phyloP scores from a whole-genome alignment of 2,888 invertebrate genomes.

The Caenorhabditis wallacei region DNA sequence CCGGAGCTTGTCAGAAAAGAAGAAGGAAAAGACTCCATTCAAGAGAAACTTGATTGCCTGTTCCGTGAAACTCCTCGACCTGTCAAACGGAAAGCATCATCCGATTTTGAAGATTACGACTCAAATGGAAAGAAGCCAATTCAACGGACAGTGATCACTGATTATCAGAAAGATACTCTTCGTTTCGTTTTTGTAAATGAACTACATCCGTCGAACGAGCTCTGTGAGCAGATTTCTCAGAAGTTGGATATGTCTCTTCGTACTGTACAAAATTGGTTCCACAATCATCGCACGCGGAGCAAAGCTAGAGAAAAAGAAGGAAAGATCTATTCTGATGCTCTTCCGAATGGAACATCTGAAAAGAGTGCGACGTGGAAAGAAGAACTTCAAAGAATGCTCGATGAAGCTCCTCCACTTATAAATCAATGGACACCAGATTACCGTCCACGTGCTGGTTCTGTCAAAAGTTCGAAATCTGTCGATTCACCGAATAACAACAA shows the following conservation, averaged over 20 bases:
- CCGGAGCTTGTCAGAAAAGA: constrained; percentile 56
- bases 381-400: constrained; percentile 68
- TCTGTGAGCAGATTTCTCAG: constrained; percentile 88
- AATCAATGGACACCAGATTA: constrained; percentile 50
- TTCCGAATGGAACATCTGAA: constrained; percentile 36
- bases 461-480: constrained; percentile 8
- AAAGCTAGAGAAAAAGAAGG: constrained; percentile 85
- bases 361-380: constrained; percentile 44
- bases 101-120: constrained; percentile 54
- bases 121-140: constrained; percentile 62
- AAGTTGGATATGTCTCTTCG: constrained; percentile 94
- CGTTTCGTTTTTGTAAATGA: constrained; percentile 94
- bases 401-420: constrained; percentile 37
- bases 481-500: constrained; percentile 56
- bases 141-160: constrained; percentile 96
- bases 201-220: constrained; percentile 96
- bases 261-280: constrained; percentile 99
- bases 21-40: constrained; percentile 18
- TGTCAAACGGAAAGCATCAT: constrained; percentile 53
- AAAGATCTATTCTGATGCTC: constrained; percentile 67
- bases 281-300: constrained; percentile 98
- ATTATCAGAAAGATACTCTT: constrained; percentile 97
- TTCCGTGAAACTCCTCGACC: constrained; percentile 18
- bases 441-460: background rate
- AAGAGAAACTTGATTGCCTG: constrained; percentile 24